Evolutionary conservation across 1,140 invertebrate genomes (phyloP).

Genomic region (Drosophila biarmipes): DNA sequence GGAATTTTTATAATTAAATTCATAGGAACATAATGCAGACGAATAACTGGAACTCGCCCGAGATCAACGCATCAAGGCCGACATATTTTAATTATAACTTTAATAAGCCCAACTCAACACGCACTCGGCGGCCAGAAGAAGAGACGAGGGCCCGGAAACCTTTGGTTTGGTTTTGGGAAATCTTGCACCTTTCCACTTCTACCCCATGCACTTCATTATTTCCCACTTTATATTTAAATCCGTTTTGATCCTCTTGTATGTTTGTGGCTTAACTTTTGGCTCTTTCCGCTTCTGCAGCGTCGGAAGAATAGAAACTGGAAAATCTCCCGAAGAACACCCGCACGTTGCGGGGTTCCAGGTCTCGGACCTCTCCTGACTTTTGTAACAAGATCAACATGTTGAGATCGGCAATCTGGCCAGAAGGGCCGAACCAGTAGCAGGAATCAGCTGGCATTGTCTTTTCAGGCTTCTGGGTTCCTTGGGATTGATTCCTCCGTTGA

Average conservation of each 20-base stretch:
- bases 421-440: conserved; percentile 20
- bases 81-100: conserved; percentile 82
- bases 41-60: conserved; percentile 24
- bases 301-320: conserved; percentile 20
- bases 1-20: conserved; percentile 73
- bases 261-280: conserved; percentile 83
- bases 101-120: conserved; percentile 73
- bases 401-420: conserved; percentile 41
- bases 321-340: conserved; percentile 62
- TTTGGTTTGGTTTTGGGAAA: conserved; percentile 39
- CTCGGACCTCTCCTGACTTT: conserved; percentile 68
- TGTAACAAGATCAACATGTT: conserved; percentile 77
- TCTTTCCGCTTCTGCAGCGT: conserved; percentile 68
- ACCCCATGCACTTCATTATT: conserved; percentile 74
- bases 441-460: conserved; percentile 67
- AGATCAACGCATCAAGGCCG: conserved; percentile 21
- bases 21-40: conserved; percentile 51
- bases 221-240: conserved; percentile 82
- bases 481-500: conserved; percentile 52
- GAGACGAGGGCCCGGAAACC: conserved; percentile 16
- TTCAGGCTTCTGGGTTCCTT: conserved; percentile 43
- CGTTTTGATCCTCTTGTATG: conserved; percentile 82
- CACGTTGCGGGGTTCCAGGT: conserved; percentile 19
- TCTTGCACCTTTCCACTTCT: conserved; percentile 46
- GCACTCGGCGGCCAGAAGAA: conserved; percentile 23